phyloP scores from a whole-genome alignment of 2,888 invertebrate genomes.

The Busseola fusca region DNA sequence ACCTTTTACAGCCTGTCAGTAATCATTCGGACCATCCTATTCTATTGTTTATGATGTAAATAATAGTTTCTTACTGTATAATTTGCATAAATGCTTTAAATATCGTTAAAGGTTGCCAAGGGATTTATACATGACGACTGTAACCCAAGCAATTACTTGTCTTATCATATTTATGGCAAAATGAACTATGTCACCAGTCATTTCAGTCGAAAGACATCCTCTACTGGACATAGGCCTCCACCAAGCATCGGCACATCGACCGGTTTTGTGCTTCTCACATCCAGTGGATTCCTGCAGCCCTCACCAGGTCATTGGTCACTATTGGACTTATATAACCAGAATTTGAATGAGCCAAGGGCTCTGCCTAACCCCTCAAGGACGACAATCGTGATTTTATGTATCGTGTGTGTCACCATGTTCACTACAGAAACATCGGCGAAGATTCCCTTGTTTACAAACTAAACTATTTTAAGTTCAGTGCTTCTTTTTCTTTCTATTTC shows the following conservation, averaged over 20 bases:
- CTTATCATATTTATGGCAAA: background rate
- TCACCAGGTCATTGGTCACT: too few species aligned
- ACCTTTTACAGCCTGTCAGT: slow-evolving; percentile 3
- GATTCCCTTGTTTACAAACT: too few species aligned
- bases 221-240: too few species aligned
- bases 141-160: background rate
- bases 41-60: slow-evolving; percentile 25
- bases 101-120: background rate
- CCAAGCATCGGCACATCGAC: too few species aligned
- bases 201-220: background rate
- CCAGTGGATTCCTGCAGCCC: too few species aligned
- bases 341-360: background rate
- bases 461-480: too few species aligned
- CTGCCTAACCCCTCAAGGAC: background rate
- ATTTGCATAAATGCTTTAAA: slow-evolving; percentile 37
- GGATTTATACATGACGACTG: background rate
- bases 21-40: slow-evolving; percentile 8
- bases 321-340: background rate
- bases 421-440: background rate
- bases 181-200: background rate
- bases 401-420: background rate
- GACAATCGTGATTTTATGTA: background rate
- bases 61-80: slow-evolving; percentile 1
- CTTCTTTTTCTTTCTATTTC: too few species aligned
- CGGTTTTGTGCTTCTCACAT: background rate